Conservation (phyloP, 2,113 vertebrate species). For the Apteryx mantelli region DNA sequence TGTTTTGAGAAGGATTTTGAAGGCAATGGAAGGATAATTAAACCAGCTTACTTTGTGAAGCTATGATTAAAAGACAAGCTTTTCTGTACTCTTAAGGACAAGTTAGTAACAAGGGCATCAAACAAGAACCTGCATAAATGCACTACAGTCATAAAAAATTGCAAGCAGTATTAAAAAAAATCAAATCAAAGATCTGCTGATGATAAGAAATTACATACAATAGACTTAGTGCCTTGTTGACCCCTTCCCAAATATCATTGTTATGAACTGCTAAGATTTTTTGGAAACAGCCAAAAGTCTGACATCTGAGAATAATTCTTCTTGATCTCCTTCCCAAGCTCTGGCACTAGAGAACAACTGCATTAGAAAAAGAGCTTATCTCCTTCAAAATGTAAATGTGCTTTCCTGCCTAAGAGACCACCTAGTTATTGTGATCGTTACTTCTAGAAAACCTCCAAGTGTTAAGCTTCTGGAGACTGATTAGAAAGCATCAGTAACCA, state of each 20-base stretch:
- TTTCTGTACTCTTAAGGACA: background rate
- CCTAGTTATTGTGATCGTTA: conserved; percentile 29
- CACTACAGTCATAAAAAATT: background rate
- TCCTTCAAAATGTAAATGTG: conserved; percentile 40
- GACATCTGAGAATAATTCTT: background rate
- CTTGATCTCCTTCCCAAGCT: conserved; percentile 12
- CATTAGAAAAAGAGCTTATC: conserved; percentile 8
- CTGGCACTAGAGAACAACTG: background rate
- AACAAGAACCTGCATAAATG: background rate
- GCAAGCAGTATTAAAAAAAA: background rate
- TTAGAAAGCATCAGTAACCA: conserved; percentile 76
- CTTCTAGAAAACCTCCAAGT: conserved; percentile 50
- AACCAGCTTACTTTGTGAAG: background rate
- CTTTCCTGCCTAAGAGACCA: conserved; percentile 4
- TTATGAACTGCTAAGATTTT: background rate
- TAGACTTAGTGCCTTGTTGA: background rate
- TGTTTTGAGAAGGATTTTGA: background rate
- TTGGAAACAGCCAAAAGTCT: background rate
- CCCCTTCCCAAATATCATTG: background rate
- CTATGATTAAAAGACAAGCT: background rate
- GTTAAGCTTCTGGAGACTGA: conserved; percentile 78
- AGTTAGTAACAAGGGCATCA: background rate
- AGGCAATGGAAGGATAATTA: background rate
- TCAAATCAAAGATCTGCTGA: background rate
- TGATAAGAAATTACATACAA: background rate